phyloP scores from a whole-genome alignment of 2,888 invertebrate genomes.

The Microplitis manilae region DNA sequence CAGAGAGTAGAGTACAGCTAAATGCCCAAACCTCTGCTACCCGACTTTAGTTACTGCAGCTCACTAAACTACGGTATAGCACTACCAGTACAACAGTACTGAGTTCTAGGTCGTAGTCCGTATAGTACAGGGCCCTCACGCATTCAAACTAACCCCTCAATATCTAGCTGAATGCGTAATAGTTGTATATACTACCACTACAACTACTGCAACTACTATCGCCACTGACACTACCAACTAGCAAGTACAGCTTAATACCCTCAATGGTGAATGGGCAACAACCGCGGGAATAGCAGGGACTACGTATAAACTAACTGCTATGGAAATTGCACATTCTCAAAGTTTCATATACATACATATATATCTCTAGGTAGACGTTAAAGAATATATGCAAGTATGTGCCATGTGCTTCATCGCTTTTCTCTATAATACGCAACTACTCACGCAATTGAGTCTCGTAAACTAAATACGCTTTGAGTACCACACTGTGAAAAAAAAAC shows the following conservation, averaged over 20 bases:
- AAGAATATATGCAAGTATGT: conserved; percentile 27
- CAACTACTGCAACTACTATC: conserved; percentile 17
- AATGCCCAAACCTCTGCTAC: conserved; percentile 8
- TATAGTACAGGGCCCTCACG: conserved; percentile 14
- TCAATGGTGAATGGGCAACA: conserved; percentile 40
- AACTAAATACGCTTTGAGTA: background rate
- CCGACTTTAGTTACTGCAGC: conserved; percentile 52
- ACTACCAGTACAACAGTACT: conserved; percentile 24
- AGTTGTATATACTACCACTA: conserved; percentile 28
- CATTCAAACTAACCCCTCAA: background rate
- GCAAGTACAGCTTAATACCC: conserved; percentile 36
- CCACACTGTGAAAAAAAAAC: too few relatives aligned
- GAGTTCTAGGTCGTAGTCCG: background rate
- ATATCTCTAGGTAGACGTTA: background rate
- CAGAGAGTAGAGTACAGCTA: conserved; percentile 32
- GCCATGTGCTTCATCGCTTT: conserved; percentile 40
- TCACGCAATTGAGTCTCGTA: conserved; percentile 15
- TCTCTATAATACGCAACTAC: conserved; percentile 19
- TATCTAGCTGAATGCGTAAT: background rate
- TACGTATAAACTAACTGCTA: conserved; percentile 36
- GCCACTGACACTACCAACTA: conserved; percentile 13
- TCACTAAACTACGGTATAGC: conserved; percentile 19
- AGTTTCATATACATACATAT: conserved; percentile 6
- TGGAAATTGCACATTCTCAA: conserved; percentile 35
- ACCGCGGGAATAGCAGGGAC: conserved; percentile 32